Base-by-base conservation (phyloP, 2,113 vertebrate species). In the Corydoras sp. region DNA sequence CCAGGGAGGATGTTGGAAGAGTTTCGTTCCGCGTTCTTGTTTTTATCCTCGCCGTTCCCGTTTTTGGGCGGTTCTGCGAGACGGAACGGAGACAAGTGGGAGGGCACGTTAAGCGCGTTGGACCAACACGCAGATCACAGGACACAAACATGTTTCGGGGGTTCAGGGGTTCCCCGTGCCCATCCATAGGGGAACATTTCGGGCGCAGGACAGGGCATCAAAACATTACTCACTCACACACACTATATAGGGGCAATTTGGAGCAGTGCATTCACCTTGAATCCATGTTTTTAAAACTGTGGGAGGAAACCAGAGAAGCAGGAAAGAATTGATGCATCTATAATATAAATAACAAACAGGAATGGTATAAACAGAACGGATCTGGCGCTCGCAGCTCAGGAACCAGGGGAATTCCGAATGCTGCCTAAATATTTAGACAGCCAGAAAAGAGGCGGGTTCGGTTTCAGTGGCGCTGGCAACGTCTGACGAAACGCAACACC, bases 1-100 rank as follows among this genome's bases (percentile, higher is more conserved):
- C 97, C 96, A 4, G 95, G 96, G 74, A 95, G 86, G 80, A 98
- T 93, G 76, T 97, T 97, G 0, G 93, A 93, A 30, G 92, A 91
- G 80, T 94, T 98, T 66, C 94, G 89, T 77, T 99, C 95, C 0
- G 88, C 71, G 73, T 81, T 92, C 86, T 97, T 98, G 78, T 81
- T 85, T 80, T 94, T 98, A 61, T 98, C 97, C 14, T 98, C 93
- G 66, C 35, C 85, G 62, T 81, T 86, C 77, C 90, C 90, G 61
- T 87, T 91, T 86, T 72, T 93, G 65, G 72, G 74, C 54, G 80
- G 75, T 51, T 91, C 90, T 91, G 63, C 5, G 3, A 62, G 61
- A 62, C 29, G 66, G 62, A 62, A 43, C 10, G 13, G 35, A 43
- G 35, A 43, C 35, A 43, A 43, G 35, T 43, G 35, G 35, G 35